Percentiles rank a stretch among this genome's conserved stretches.
Conservation (phyloP, 2,888 invertebrate species). For the Lamproptera curius region DNA sequence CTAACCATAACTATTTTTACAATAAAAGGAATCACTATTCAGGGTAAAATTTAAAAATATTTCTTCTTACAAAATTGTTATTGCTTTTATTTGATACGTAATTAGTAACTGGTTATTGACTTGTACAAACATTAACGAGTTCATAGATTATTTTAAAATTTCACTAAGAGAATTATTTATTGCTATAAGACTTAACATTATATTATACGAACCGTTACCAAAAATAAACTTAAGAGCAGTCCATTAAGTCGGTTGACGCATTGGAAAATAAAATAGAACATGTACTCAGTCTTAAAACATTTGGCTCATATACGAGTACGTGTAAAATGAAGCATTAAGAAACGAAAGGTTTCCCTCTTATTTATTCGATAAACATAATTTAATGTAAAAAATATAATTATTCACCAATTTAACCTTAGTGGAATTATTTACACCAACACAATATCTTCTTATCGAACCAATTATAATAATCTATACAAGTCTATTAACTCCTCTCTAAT, state of each 20-base stretch:
- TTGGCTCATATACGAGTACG: conserved; percentile 72
- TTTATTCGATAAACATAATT: conserved; percentile 37
- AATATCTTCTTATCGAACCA: conserved; percentile 32
- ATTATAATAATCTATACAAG: conserved; percentile 40
- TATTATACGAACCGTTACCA: not conserved
- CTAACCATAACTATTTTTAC: conserved; percentile 39
- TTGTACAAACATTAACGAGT: conserved; percentile 7
- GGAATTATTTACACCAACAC: conserved; percentile 15
- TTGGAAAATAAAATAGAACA: conserved; percentile 36
- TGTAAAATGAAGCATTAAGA: conserved; percentile 31
- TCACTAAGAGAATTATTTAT: conserved; percentile 3
- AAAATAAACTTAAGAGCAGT: not conserved
- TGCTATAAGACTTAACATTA: conserved; percentile 1
- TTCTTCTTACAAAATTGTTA: conserved; percentile 11
- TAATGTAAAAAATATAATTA: conserved; percentile 20
- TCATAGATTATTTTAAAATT: conserved; percentile 6
- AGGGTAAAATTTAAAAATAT: conserved; percentile 6
- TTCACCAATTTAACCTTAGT: conserved; percentile 10
- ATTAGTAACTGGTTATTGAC: conserved; percentile 8
- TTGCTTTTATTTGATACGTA: conserved; percentile 21
- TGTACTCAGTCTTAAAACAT: conserved; percentile 74
- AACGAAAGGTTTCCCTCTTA: conserved; percentile 20
- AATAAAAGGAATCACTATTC: conserved; percentile 27
- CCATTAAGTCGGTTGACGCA: not conserved
- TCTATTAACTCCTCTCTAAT: conserved; percentile 47